Percentiles rank a stretch among this genome's conserved stretches.
phyloP scores from a whole-genome alignment of 2,888 invertebrate species.

The Julus scanicus region DNA sequence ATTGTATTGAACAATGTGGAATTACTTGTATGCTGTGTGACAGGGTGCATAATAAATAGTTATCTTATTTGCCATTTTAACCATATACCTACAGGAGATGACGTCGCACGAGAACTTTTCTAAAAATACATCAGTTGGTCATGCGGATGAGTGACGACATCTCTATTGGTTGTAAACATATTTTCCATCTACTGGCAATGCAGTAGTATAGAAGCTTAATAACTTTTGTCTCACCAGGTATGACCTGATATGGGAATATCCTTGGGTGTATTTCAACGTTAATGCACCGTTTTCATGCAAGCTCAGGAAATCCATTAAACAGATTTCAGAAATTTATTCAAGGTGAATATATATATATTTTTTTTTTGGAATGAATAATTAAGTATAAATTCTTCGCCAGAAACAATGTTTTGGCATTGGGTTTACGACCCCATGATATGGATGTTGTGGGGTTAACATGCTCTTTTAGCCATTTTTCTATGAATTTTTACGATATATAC shows the following conservation, averaged over 20 bases:
- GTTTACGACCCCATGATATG: background rate
- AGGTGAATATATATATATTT: background rate
- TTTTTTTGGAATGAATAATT: background rate
- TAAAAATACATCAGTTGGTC: background rate
- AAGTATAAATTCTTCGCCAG: background rate
- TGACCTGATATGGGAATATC: background rate
- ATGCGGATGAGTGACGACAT: background rate
- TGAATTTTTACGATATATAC: conserved; percentile 40
- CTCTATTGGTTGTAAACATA: background rate
- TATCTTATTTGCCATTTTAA: too few relatives aligned
- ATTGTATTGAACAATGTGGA: too few relatives aligned
- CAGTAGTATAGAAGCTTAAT: background rate
- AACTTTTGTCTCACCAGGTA: background rate
- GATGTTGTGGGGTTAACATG: background rate
- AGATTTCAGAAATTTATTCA: background rate
- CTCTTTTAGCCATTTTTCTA: background rate
- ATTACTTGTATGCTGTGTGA: too few relatives aligned
- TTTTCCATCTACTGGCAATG: background rate
- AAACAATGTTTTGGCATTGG: background rate
- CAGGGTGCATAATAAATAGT: too few relatives aligned
- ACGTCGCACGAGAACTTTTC: too few relatives aligned
- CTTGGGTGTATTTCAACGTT: background rate
- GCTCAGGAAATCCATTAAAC: background rate
- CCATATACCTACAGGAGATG: too few relatives aligned
- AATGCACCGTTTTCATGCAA: background rate